phyloP scores from a whole-genome alignment of 2,797 vertebrate species.

The Mormyrus proboscirostris region DNA sequence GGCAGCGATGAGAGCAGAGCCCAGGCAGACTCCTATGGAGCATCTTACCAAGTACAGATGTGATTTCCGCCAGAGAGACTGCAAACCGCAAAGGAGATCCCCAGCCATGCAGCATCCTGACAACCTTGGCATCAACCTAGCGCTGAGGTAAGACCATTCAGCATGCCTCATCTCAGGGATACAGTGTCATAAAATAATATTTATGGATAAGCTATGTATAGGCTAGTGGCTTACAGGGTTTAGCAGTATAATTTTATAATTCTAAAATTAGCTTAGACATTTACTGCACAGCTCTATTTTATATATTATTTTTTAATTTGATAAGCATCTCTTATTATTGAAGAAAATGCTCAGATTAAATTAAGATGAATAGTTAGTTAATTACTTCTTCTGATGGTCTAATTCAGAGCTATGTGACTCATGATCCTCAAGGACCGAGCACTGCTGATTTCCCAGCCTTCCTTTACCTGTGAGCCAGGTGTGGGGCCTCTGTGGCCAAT shows the following conservation, averaged over 20 bases:
- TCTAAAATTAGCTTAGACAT: not conserved
- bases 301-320: not conserved
- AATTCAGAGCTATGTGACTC: not conserved
- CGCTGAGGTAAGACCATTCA: conserved; percentile 52
- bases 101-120: conserved; percentile 55
- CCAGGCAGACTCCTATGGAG: conserved; percentile 15
- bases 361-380: not conserved
- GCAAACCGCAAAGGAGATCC: conserved; percentile 34
- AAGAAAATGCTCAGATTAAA: not conserved
- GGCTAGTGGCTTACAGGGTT: not conserved
- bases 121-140: conserved; percentile 65
- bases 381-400: not conserved
- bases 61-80: conserved; percentile 51
- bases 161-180: not conserved
- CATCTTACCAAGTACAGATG: conserved; percentile 57
- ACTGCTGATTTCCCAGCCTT: not conserved
- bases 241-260: not conserved
- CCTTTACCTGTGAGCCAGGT: not conserved
- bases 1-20: not conserved
- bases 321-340: not conserved
- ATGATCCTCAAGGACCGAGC: not conserved
- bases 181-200: not conserved
- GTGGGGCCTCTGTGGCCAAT: not conserved
- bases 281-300: not conserved
- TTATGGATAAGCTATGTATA: not conserved